Evolutionary conservation across 2,113 vertebrate genomes (phyloP).

Genomic region (Microtus pennsylvanicus): DNA sequence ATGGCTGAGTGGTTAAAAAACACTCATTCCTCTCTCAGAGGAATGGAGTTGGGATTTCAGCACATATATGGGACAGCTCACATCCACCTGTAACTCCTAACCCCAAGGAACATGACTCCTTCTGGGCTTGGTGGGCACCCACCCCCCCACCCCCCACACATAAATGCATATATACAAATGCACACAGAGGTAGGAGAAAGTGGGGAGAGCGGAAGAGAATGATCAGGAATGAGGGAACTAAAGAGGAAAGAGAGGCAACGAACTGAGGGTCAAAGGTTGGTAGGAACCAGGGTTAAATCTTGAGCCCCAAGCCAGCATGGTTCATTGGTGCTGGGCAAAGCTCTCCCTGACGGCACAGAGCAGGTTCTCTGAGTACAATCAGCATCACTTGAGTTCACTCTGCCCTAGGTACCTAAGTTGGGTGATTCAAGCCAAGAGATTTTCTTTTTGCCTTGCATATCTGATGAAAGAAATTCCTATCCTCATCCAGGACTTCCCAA

Average conservation of each 20-base stretch:
- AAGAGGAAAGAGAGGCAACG: not conserved
- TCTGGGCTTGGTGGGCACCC: no score
- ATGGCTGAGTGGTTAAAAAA: not conserved
- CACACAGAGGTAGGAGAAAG: no score
- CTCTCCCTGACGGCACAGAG: no score
- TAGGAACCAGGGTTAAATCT: not conserved
- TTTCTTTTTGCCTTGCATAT: not conserved
- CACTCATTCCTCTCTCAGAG: not conserved
- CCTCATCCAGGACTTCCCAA: not conserved
- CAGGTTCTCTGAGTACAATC: not conserved
- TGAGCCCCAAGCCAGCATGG: rapidly evolving
- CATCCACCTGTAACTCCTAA: no score
- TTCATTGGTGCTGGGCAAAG: not conserved
- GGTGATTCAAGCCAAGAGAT: rapidly evolving
- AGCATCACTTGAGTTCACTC: not conserved
- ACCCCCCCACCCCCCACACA: not conserved
- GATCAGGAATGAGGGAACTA: not conserved
- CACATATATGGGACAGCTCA: not conserved
- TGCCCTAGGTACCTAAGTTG: not conserved
- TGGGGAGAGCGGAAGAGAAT: no score
- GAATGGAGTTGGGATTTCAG: no score
- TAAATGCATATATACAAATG: not conserved
- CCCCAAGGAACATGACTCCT: no score
- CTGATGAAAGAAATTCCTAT: not conserved
- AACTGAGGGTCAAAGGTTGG: not conserved